phyloP scores from a whole-genome alignment of 2,797 vertebrate genomes.

The Hippoglossus hippoglossus region DNA sequence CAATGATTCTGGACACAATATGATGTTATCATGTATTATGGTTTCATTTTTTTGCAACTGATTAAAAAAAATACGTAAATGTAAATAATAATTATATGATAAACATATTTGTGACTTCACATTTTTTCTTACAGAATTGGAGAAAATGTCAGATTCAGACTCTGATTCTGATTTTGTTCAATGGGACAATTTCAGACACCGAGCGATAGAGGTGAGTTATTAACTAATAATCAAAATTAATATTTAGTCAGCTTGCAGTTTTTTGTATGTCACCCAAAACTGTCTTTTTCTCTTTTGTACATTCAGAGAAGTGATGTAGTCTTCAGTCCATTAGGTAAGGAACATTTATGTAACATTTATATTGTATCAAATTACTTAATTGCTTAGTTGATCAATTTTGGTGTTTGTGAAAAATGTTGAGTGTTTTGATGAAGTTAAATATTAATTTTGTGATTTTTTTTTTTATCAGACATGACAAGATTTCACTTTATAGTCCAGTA shows the following conservation, averaged over 20 bases:
- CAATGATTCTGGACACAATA: too few relatives aligned
- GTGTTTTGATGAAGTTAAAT: too few relatives aligned
- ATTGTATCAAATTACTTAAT: too few relatives aligned
- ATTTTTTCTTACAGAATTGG: conserved; percentile 43
- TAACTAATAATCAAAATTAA: neutral
- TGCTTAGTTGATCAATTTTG: neutral
- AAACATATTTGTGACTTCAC: too few relatives aligned
- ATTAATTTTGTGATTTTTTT: too few relatives aligned
- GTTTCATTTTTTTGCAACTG: too few relatives aligned
- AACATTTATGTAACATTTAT: too few relatives aligned
- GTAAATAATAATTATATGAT: too few relatives aligned
- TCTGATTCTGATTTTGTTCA: conserved; percentile 34
- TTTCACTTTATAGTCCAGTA: too few relatives aligned
- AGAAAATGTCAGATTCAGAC: conserved; percentile 55
- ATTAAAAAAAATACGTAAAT: too few relatives aligned
- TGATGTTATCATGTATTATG: too few relatives aligned
- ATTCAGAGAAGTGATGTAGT: neutral
- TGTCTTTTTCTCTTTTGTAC: neutral
- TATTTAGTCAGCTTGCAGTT: neutral
- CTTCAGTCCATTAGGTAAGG: conserved; percentile 51
- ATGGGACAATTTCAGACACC: fast-evolving
- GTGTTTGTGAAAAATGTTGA: neutral
- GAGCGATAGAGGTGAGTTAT: conserved; percentile 31
- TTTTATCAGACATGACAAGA: too few relatives aligned
- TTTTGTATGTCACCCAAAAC: neutral